Evolutionary conservation across 2,888 invertebrate species (phyloP).

Genomic region (Encarsia formosa): DNA sequence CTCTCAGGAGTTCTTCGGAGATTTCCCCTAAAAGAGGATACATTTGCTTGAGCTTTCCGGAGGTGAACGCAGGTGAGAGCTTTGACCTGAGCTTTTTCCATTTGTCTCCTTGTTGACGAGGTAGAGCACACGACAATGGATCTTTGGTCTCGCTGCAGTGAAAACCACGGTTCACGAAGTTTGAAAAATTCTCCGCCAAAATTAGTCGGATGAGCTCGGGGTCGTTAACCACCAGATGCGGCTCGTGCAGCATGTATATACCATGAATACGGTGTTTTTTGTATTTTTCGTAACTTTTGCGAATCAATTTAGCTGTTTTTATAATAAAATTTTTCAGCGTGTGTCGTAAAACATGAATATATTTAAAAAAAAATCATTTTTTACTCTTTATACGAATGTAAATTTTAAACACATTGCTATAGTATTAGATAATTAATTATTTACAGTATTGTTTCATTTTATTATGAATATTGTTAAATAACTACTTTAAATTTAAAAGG

Average conservation of each 20-base stretch:
- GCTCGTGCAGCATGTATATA: conserved; percentile 26
- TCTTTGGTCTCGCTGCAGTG: conserved; percentile 28
- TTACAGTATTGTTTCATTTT: too few relatives aligned
- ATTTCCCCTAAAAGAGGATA: conserved; percentile 31
- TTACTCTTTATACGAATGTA: too few relatives aligned
- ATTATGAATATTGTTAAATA: too few relatives aligned
- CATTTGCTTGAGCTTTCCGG: conserved; percentile 38
- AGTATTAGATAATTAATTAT: too few relatives aligned
- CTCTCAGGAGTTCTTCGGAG: conserved; percentile 24
- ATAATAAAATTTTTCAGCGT: too few relatives aligned
- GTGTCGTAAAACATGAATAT: too few relatives aligned
- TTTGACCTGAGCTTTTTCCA: too few relatives aligned
- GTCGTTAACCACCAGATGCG: conserved; percentile 33
- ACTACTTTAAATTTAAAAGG: too few relatives aligned
- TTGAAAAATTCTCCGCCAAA: conserved; percentile 35
- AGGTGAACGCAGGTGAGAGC: conserved; percentile 42
- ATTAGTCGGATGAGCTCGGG: conserved; percentile 33
- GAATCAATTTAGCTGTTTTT: conserved; percentile 1
- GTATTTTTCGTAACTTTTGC: conserved; percentile 2
- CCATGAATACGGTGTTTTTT: conserved; percentile 25
- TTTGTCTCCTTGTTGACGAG: conserved; percentile 30
- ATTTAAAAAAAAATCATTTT: too few relatives aligned
- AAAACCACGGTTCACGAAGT: conserved; percentile 35
- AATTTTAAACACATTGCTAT: too few relatives aligned
- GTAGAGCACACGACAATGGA: conserved; percentile 28